Evolutionary conservation across 2,888 invertebrate species (phyloP).

Genomic region (Eubasilissa splendida): DNA sequence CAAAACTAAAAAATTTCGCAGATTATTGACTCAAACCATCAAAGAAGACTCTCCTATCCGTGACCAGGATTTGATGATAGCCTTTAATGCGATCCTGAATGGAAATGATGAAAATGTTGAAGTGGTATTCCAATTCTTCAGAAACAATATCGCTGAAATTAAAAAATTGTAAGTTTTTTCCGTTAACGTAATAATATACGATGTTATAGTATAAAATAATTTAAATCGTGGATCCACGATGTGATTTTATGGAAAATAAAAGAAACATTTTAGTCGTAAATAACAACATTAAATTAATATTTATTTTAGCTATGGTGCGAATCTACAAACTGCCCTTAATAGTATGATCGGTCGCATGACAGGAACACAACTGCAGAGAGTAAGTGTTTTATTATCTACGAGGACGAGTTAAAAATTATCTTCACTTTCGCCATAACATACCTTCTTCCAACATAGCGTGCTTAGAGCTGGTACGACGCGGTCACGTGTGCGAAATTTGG

Average conservation of each 20-base stretch:
- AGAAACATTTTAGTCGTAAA: too few relatives aligned
- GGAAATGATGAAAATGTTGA: slow-evolving; percentile 71
- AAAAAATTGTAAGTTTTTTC: slow-evolving; percentile 64
- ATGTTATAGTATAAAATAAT: neutral
- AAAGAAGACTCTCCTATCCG: slow-evolving; percentile 61
- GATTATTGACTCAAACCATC: slow-evolving; percentile 50
- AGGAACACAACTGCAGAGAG: slow-evolving; percentile 62
- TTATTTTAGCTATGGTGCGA: slow-evolving; percentile 63
- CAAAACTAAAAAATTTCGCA: slow-evolving; percentile 4
- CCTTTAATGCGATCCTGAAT: slow-evolving; percentile 69
- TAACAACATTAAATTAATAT: neutral
- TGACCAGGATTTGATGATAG: slow-evolving; percentile 67
- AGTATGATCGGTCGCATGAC: slow-evolving; percentile 58
- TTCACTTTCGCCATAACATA: too few relatives aligned
- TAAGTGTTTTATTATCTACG: neutral
- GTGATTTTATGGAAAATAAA: too few relatives aligned
- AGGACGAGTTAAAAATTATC: too few relatives aligned
- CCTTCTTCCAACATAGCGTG: too few relatives aligned
- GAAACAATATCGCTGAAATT: slow-evolving; percentile 65
- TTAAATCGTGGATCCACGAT: too few relatives aligned
- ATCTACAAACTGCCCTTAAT: slow-evolving; percentile 63
- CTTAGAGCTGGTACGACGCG: too few relatives aligned
- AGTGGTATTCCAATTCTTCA: slow-evolving; percentile 71
- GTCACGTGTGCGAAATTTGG: too few relatives aligned
- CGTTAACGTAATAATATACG: neutral